Evolutionary conservation across 53 echinoderm and acorn worm genomes (phyloP).

Genomic region (Echinarachnius parma): DNA sequence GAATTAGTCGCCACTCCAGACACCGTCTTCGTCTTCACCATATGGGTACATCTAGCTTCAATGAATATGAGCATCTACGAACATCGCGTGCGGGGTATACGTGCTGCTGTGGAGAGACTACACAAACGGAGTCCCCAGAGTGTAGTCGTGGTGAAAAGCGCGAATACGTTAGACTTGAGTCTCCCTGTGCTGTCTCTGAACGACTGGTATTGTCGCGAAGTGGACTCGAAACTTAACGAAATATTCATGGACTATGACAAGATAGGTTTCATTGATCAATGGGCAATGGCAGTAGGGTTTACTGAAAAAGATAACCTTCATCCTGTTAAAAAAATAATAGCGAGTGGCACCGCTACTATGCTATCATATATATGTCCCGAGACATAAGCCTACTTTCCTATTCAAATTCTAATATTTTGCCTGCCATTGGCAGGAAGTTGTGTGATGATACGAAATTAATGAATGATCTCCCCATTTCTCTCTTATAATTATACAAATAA

Average conservation of each 20-base stretch:
- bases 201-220: constrained; percentile 39
- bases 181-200: constrained; percentile 23
- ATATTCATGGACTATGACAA: constrained; percentile 25
- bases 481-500: too few species aligned
- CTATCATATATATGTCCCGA: too few species aligned
- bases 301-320: too few species aligned
- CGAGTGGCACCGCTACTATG: too few species aligned
- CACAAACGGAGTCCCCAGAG: constrained; percentile 38
- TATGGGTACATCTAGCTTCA: constrained; percentile 63
- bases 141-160: constrained; percentile 52
- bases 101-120: constrained; percentile 38
- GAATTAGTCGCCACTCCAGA: constrained; percentile 22
- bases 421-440: too few species aligned
- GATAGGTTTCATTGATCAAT: constrained; percentile 50
- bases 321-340: too few species aligned
- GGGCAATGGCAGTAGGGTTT: constrained; percentile 79
- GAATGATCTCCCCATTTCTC: too few species aligned
- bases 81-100: too few species aligned
- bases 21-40: constrained; percentile 38
- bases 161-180: constrained; percentile 43
- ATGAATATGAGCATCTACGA: constrained; percentile 36
- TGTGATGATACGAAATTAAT: too few species aligned
- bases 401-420: too few species aligned
- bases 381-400: too few species aligned
- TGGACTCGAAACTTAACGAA: constrained; percentile 48